Evolutionary conservation across 2,888 invertebrate genomes (phyloP).

Genomic region (Coenonympha glycerion): DNA sequence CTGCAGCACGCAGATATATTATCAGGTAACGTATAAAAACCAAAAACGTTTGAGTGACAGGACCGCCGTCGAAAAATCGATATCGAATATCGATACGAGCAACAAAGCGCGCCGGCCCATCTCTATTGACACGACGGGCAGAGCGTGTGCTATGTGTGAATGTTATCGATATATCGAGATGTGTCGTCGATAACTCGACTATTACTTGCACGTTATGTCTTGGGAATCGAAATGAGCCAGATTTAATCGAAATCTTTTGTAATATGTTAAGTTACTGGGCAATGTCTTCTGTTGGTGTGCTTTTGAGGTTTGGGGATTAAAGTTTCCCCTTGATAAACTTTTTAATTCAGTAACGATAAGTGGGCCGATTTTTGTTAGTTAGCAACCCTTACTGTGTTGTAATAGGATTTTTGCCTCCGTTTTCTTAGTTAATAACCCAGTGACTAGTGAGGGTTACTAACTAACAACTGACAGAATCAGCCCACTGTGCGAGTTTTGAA

Average conservation of each 20-base stretch:
- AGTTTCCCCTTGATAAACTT: background rate
- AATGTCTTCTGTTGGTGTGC: slow-evolving; percentile 18
- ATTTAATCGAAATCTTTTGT: slow-evolving; percentile 42
- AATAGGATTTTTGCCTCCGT: no score
- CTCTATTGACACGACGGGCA: slow-evolving; percentile 62
- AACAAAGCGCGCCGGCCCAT: slow-evolving; percentile 68
- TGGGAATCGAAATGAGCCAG: slow-evolving; percentile 53
- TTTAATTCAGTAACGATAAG: no score
- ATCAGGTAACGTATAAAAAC: slow-evolving; percentile 53
- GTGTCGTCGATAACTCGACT: slow-evolving; percentile 61
- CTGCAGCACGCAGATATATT: slow-evolving; percentile 55
- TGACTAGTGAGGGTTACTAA: no score
- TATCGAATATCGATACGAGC: slow-evolving; percentile 62
- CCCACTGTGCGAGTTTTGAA: no score
- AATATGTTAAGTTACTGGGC: slow-evolving; percentile 28
- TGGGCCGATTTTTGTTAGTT: no score
- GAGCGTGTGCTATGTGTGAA: slow-evolving; percentile 75
- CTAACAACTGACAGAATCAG: no score
- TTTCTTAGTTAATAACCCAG: no score
- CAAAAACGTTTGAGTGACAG: slow-evolving; percentile 70
- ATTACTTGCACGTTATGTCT: slow-evolving; percentile 58
- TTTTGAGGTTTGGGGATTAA: slow-evolving; percentile 2
- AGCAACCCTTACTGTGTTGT: no score
- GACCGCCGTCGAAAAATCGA: slow-evolving; percentile 70
- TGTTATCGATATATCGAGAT: slow-evolving; percentile 72